Evolutionary conservation across 2,888 invertebrate genomes (phyloP).

Genomic region (Stenodema calcarata): DNA sequence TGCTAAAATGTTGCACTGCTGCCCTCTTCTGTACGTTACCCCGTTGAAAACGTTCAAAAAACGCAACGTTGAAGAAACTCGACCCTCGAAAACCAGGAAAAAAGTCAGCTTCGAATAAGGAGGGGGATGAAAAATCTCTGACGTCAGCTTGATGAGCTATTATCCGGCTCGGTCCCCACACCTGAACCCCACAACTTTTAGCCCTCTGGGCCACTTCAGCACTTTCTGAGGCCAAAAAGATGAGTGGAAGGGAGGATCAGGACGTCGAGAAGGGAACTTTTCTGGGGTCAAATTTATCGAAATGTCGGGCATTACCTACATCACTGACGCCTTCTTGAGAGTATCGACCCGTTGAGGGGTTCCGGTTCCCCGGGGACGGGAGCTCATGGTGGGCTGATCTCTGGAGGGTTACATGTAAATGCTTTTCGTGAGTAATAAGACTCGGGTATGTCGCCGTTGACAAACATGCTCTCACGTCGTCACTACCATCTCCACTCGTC

Average conservation of each 20-base stretch:
- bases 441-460: neutral
- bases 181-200: conserved; percentile 25
- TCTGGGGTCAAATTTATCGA: conserved; percentile 5
- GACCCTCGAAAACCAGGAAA: neutral
- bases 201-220: conserved; percentile 18
- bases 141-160: conserved; percentile 38
- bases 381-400: neutral
- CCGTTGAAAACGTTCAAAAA: neutral
- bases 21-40: neutral
- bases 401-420: neutral
- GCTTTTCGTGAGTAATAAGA: neutral
- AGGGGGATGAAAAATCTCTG: conserved; percentile 27
- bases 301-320: neutral
- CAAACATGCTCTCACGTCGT: neutral
- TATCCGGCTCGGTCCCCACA: conserved; percentile 1
- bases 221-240: conserved; percentile 30
- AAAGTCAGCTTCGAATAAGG: neutral
- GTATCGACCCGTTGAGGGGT: neutral
- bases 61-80: neutral
- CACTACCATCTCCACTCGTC: neutral
- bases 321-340: neutral
- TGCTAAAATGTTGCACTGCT: neutral
- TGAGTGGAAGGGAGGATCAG: neutral
- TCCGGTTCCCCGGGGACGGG: neutral
- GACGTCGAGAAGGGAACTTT: neutral